Evolutionary conservation across 2,888 invertebrate genomes (phyloP), one percentile per base, ranked within the genome.

Genomic region (Carabus problematicus): DNA sequence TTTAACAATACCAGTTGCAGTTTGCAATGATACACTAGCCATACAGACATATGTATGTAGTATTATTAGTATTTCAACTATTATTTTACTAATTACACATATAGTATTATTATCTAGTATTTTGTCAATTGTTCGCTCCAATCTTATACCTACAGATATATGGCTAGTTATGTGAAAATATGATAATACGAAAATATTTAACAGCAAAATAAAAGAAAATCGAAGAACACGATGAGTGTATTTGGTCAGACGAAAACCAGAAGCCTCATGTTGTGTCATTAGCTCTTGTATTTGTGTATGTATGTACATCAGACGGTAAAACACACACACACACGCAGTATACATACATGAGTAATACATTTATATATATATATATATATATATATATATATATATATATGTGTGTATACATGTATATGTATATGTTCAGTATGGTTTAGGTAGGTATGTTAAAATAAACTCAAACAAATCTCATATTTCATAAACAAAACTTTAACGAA

Each of bases 381-480:
- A 6, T 29, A n/a, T n/a, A n/a, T n/a, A n/a, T n/a, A n/a, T n/a
- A n/a, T n/a, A n/a, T n/a, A n/a, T n/a, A n/a, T 43, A 43, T 43
- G 43, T 43, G 12, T 47, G 47, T 47, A 47, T n/a, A n/a, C n/a
- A 47, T 47, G 16, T 47, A 47, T 47, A 1, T 9, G 11, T 47
- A 7, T 29, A 29, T 29, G 29, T 29, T 3, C 3, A 29, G 29
- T 29, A 29, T 29, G 29, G 29, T 29, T n/a, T 12, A 40, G 43
- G 18, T 41, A 54, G 64, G 55, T 64, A 75, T 74, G 76, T 75
- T 76, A 75, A 75, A 77, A 77, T 75, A 77, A 76, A 76, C 77
- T 76, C 55, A 55, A 75, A 77, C 76, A 75, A 76, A 76, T 77
- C 77, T 77, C 77, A 70, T 71, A 73, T 77, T 77, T 76, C 77